Evolutionary conservation across 2,113 vertebrate genomes (phyloP).

Genomic region (Brachirus orientalis): DNA sequence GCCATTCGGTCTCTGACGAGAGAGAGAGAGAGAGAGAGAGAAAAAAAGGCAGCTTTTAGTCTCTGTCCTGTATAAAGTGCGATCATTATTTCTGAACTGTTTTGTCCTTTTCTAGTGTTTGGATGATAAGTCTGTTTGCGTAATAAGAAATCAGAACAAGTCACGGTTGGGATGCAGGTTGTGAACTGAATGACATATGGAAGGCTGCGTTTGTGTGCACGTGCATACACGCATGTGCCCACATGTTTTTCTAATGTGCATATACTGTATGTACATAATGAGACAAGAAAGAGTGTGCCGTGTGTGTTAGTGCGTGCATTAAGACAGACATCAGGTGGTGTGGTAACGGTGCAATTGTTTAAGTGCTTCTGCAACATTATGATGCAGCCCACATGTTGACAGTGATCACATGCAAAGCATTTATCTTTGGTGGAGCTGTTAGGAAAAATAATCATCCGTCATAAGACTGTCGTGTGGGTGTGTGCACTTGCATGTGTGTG

Average conservation of each 20-base stretch:
- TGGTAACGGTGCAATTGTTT: background rate
- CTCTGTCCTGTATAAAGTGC: slow-evolving; percentile 64
- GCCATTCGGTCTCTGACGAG: slow-evolving; percentile 44
- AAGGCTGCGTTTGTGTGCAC: background rate
- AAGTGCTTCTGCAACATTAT: slow-evolving; percentile 30
- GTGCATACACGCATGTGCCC: background rate
- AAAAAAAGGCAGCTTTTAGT: slow-evolving; percentile 64
- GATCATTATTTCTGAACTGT: slow-evolving; percentile 61
- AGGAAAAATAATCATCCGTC: slow-evolving; percentile 1
- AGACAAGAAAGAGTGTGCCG: background rate
- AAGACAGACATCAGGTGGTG: slow-evolving; percentile 25
- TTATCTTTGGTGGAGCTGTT: slow-evolving; percentile 35
- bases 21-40: slow-evolving; percentile 25
- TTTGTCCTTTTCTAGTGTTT: slow-evolving; percentile 48
- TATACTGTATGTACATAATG: too few species aligned
- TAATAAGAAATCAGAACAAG: slow-evolving; percentile 58
- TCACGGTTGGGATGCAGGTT: slow-evolving; percentile 60
- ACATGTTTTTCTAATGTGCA: too few species aligned
- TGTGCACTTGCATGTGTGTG: background rate
- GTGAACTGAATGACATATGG: slow-evolving; percentile 14
- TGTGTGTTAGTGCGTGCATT: background rate
- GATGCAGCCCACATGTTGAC: slow-evolving; percentile 44
- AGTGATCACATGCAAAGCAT: slow-evolving; percentile 37
- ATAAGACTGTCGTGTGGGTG: too few species aligned
- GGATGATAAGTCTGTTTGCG: slow-evolving; percentile 64